Conservation (phyloP, 2,113 vertebrate genomes). For the Carollia perspicillata region DNA sequence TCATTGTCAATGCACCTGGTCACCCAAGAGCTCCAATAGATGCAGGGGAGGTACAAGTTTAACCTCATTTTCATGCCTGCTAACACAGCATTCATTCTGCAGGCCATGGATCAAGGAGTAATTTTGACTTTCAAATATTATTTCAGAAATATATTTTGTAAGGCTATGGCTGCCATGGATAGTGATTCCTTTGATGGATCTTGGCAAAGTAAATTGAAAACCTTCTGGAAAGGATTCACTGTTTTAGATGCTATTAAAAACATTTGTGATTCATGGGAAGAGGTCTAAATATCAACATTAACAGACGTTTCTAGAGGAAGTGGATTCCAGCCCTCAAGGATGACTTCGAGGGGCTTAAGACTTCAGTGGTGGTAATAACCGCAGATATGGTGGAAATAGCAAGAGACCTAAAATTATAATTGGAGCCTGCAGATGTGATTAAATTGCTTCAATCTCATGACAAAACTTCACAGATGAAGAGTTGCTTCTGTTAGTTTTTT, state of each 20-base stretch:
- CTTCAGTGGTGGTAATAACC: not conserved
- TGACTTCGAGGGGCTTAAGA: not conserved
- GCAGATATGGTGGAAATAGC: not conserved
- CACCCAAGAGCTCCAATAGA: not conserved
- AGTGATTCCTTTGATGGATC: not conserved
- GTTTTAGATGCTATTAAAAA: not conserved
- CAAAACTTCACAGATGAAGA: not conserved
- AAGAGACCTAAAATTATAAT: not conserved
- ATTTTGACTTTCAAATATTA: not conserved
- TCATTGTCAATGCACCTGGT: not conserved
- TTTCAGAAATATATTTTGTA: not conserved
- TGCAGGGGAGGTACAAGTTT: too few relatives aligned
- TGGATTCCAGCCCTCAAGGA: not conserved
- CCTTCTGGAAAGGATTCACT: not conserved
- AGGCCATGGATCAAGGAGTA: not conserved
- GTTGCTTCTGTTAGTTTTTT: not conserved
- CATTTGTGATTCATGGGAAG: not conserved
- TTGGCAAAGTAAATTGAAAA: not conserved
- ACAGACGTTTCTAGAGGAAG: not conserved
- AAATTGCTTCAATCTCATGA: not conserved
- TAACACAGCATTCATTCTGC: not conserved
- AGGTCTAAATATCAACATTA: not conserved
- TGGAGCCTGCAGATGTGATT: not conserved
- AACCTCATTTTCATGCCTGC: not conserved
- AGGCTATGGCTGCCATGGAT: not conserved